Percentiles rank a stretch among this genome's conserved stretches.
Evolutionary conservation across 2,113 vertebrate genomes (phyloP).

Genomic region (Uria aalge): DNA sequence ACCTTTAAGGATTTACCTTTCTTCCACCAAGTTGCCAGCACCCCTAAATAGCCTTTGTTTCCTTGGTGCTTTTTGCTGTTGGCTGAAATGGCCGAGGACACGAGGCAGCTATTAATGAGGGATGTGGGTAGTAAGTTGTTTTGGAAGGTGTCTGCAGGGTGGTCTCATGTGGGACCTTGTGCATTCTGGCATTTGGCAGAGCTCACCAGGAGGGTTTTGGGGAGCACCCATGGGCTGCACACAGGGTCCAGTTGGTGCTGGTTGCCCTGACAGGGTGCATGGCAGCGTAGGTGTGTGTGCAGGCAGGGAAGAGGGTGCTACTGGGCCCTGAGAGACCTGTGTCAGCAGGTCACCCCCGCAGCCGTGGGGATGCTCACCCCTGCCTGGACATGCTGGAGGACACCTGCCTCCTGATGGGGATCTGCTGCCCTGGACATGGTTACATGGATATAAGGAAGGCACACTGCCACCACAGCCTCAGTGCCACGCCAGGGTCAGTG

Average conservation of each 20-base stretch:
- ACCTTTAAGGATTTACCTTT: background rate
- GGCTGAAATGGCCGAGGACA: background rate
- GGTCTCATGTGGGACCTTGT: background rate
- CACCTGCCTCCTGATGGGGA: background rate
- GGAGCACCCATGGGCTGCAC: background rate
- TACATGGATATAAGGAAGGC: background rate
- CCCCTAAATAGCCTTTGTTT: background rate
- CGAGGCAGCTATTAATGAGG: rapidly evolving
- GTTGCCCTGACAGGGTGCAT: background rate
- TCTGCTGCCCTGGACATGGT: background rate
- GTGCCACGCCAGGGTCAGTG: background rate
- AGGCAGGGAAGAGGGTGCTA: background rate
- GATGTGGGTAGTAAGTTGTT: background rate
- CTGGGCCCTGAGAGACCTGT: background rate
- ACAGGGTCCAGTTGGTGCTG: background rate
- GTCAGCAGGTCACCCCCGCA: background rate
- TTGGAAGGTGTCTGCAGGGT: background rate
- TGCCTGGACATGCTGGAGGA: background rate
- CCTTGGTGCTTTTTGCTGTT: background rate
- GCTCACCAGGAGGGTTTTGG: background rate
- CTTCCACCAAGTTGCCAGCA: background rate
- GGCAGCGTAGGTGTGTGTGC: background rate
- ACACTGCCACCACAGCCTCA: background rate
- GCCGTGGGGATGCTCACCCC: background rate
- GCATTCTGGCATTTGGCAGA: background rate